Evolutionary conservation across 1,140 invertebrate species (phyloP), one percentile per base, ranked within the genome.

Genomic region (Lordiphosa stackelbergi): DNA sequence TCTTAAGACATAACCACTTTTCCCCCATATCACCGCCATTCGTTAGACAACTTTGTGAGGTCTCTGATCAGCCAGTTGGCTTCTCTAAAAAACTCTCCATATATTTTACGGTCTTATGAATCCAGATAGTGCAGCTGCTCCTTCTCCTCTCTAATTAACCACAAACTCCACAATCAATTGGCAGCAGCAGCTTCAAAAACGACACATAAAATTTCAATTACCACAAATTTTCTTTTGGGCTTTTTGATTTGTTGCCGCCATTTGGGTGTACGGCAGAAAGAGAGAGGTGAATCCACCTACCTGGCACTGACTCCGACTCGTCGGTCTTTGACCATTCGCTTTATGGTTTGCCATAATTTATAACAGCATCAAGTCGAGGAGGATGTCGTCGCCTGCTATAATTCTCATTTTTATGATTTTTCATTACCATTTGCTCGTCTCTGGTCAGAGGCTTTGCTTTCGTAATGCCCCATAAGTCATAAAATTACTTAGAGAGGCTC

Each of bases 151-250:
- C 40, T 69, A 54, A 65, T 49, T 62, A 31, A 31, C 28, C 64
- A 66, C 55, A 69, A 65, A 58, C 61, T 69, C 53, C 54, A 42
- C 51, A 37, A 45, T 42, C 66, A 65, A 69, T 69, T 69, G 60
- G 60, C 61, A 64, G 54, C 45, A 41, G 45, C 57, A 57, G 62
- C 41, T 56, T 52, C 59, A 53, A 13, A 31, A 68, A 58, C 46
- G 66, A 55, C 66, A 65, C 56, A 69, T 69, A 69, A 69, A 69
- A 69, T 69, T 69, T 69, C 66, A 69, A 69, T 69, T 69, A 69
- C 66, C 66, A 69, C 66, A 69, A 69, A 69, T 69, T 69, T 66
- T 69, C 52, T 47, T 51, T 49, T 47, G 16, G 28, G 46, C 16
- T 36, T 49, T 69, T 69, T 69, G 66, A 69, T 69, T 69, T 69